Evolutionary conservation across 2,797 vertebrate genomes (phyloP).

Genomic region (Pitangus sulphuratus): DNA sequence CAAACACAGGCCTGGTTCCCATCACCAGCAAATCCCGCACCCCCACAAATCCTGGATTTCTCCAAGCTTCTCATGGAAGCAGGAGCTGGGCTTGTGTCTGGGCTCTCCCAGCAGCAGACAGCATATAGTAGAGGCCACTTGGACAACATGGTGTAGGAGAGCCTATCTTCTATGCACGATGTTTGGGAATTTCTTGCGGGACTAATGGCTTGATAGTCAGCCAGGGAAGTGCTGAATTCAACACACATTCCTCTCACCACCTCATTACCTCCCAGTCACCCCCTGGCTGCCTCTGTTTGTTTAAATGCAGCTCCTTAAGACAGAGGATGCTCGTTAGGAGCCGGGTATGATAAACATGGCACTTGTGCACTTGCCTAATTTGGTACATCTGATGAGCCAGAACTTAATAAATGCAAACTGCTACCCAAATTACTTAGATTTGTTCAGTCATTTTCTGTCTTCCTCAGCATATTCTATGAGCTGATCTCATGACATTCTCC

Average conservation of each 20-base stretch:
- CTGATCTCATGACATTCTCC: constrained; percentile 48
- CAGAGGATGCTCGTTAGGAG: constrained; percentile 20
- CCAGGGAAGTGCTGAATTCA: constrained; percentile 11
- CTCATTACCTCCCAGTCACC: constrained; percentile 9
- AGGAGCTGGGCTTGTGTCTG: not conserved
- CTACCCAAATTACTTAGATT: constrained; percentile 35
- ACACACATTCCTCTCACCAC: constrained; percentile 26
- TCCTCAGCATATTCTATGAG: constrained; percentile 52
- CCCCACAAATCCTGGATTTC: not conserved
- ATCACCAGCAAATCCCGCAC: not conserved
- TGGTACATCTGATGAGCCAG: constrained; percentile 47
- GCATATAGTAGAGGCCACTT: not conserved
- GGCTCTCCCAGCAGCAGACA: not conserved
- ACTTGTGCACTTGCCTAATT: constrained; percentile 24
- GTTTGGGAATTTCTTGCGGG: not conserved
- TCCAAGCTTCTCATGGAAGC: not conserved
- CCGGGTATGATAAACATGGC: not conserved
- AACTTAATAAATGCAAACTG: constrained; percentile 48
- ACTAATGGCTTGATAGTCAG: not conserved
- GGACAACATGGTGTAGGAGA: not conserved
- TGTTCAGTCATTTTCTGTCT: constrained; percentile 36
- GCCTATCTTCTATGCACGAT: not conserved
- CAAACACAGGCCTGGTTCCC: not conserved
- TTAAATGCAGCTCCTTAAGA: not conserved
- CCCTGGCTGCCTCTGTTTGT: not conserved